Evolutionary conservation across 2,888 invertebrate genomes (phyloP).

Genomic region (Drepana falcataria): DNA sequence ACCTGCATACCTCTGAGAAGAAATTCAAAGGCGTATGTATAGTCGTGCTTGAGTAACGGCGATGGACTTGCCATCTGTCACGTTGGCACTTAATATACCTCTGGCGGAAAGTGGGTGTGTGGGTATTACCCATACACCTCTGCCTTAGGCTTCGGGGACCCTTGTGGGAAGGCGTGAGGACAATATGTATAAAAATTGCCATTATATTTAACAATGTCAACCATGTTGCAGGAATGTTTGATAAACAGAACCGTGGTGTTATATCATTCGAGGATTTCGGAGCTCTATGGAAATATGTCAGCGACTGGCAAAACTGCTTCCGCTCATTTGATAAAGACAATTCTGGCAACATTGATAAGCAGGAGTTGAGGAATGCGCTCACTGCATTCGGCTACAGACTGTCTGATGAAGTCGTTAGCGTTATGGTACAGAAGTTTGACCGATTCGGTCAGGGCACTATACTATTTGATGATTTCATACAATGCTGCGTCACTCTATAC

Average conservation of each 20-base stretch:
- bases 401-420: constrained; percentile 88
- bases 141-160: too few species aligned
- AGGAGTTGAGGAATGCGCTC: constrained; percentile 94
- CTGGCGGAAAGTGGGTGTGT: too few species aligned
- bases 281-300: constrained; percentile 97
- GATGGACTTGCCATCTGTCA: too few species aligned
- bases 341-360: constrained; percentile 93
- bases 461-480: constrained; percentile 98
- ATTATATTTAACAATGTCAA: too few species aligned
- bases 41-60: too few species aligned
- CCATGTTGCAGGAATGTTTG: constrained; percentile 88
- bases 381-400: constrained; percentile 93
- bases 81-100: too few species aligned
- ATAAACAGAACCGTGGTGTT: constrained; percentile 91
- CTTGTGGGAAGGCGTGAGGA: too few species aligned
- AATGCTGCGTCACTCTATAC: constrained; percentile 94
- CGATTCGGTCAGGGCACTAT: constrained; percentile 93
- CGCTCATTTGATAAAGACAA: constrained; percentile 95
- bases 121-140: too few species aligned
- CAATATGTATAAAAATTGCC: too few species aligned
- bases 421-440: constrained; percentile 95
- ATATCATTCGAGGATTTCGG: constrained; percentile 97
- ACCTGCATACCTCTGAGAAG: too few species aligned
- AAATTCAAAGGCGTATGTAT: too few species aligned
- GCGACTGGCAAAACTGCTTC: constrained; percentile 98